A percentile compares a stretch with the other conserved stretches of the same genome.
Evolutionary conservation across 2,888 invertebrate genomes (phyloP).

Genomic region (Troides aeacus): DNA sequence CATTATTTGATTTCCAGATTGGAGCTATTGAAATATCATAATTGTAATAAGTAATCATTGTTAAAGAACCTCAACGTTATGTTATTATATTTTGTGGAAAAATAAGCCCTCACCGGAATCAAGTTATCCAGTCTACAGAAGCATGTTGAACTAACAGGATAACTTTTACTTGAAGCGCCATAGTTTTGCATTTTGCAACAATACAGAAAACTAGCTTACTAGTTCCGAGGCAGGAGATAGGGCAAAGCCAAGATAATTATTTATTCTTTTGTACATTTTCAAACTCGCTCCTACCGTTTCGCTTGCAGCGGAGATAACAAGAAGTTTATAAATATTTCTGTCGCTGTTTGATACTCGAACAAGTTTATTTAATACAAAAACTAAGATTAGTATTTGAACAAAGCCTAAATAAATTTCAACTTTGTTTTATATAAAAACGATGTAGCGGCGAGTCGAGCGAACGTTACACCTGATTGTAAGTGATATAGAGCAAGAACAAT

Average conservation of each 20-base stretch:
- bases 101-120: neutral
- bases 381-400: neutral
- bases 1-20: no score
- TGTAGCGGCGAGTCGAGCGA: no score
- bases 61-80: neutral
- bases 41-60: no score
- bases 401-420: neutral
- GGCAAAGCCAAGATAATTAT: constrained; percentile 20
- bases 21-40: no score
- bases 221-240: constrained; percentile 15
- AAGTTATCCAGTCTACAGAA: neutral
- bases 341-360: constrained; percentile 1
- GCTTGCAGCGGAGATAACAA: constrained; percentile 2
- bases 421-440: no score
- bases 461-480: no score
- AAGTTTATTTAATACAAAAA: neutral
- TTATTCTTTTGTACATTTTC: constrained; percentile 17
- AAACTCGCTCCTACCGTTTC: constrained; percentile 1
- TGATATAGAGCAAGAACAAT: no score
- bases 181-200: constrained; percentile 21
- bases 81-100: neutral
- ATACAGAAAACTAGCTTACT: constrained; percentile 17
- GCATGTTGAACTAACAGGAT: constrained; percentile 20
- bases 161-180: constrained; percentile 15
- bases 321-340: constrained; percentile 4